Evolutionary conservation across 2,888 invertebrate genomes (phyloP), one percentile per base, ranked within the genome.

Genomic region (Epistrophe eligans): DNA sequence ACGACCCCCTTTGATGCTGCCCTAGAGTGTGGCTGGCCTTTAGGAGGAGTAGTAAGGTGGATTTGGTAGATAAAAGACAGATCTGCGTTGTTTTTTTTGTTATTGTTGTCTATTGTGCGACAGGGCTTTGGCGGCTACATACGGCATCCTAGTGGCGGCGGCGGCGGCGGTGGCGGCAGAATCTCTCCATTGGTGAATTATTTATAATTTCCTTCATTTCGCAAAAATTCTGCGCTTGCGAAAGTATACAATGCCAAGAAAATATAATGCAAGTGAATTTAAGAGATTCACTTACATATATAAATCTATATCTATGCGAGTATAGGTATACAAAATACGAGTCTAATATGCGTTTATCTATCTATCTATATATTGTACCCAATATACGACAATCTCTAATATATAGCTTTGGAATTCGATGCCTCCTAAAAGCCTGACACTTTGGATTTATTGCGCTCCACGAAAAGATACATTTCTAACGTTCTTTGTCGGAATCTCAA

Each of bases 361-460:
- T 48, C 3, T 32, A 17, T 64, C 1, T 24, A 19, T 60, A 13
- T 11, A 0, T 6, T 5, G n/a, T n/a, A n/a, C n/a, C n/a, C n/a
- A n/a, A 0, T 35, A 35, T 55, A 32, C 2, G 24, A 52, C 17
- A 38, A 38, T 48, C 48, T 48, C 48, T 35, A 67, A 67, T 35
- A 64, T 77, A 70, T 55, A 66, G 81, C 77, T 70, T 70, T 73
- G 85, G 85, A 85, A 85, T 85, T 85, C 85, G 82, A 85, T 85
- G 82, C 77, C 82, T 85, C 70, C 85, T 85, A 85, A 85, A 85
- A 85, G 87, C 87, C 87, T 92, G 92, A 92, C 92, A 92, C 92
- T 91, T 91, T 90, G 90, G 91, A 92, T 92, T 92, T 92, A 92
- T 92, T 90, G 92, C 89, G 82, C 90, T 89, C 88, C 89, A 90